Conservation (phyloP, 2,888 invertebrate species). For the Eilema sororculum region DNA sequence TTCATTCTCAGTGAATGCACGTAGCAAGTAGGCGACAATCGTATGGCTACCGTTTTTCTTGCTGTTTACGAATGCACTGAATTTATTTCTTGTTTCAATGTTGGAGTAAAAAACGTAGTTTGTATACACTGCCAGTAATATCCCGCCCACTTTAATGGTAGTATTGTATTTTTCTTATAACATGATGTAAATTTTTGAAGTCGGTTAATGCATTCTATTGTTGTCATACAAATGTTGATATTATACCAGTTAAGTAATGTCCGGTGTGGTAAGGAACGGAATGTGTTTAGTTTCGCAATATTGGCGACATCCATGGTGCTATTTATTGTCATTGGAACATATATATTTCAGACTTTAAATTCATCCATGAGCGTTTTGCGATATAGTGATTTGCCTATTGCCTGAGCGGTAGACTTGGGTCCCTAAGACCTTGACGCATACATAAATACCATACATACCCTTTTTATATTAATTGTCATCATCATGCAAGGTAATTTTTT, state of each 20-base stretch:
- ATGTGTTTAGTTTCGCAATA: not conserved
- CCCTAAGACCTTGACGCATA: too few species aligned
- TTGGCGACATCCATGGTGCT: too few species aligned
- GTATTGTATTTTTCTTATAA: conserved; percentile 31
- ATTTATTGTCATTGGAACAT: too few species aligned
- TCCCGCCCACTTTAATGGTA: conserved; percentile 41
- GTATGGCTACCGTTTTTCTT: conserved; percentile 78
- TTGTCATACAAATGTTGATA: conserved; percentile 27
- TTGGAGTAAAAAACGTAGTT: conserved; percentile 50
- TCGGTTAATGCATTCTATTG: conserved; percentile 33
- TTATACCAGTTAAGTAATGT: conserved; percentile 13
- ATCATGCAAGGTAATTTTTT: too few species aligned
- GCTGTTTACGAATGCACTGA: conserved; percentile 76
- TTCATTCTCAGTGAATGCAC: conserved; percentile 73
- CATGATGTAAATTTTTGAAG: conserved; percentile 28
- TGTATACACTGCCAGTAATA: conserved; percentile 48
- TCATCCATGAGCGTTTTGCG: too few species aligned
- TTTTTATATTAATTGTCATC: too few species aligned
- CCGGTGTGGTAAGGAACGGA: not conserved
- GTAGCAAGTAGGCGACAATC: conserved; percentile 76
- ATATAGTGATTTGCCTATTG: too few species aligned
- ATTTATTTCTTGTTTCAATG: conserved; percentile 62
- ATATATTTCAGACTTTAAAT: too few species aligned
- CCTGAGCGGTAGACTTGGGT: too few species aligned
- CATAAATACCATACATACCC: too few species aligned